Percentiles rank a stretch among this genome's conserved stretches.
Conservation (phyloP, 2,797 vertebrate genomes). For the Crypturellus tataupa region DNA sequence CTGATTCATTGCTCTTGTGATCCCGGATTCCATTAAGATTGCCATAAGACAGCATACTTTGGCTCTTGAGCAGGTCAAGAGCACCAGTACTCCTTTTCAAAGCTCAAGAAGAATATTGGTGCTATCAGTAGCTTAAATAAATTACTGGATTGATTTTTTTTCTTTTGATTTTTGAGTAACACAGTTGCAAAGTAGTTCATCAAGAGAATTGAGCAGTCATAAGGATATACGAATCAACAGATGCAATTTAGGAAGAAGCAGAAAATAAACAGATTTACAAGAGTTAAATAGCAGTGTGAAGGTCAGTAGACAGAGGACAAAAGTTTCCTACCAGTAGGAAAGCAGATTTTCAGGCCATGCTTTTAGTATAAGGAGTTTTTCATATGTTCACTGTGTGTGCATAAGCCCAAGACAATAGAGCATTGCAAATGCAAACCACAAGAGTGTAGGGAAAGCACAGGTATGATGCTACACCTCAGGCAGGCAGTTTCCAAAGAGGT, state of each 20-base stretch:
- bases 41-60: neutral
- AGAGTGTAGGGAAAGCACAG: constrained; percentile 69
- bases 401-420: constrained; percentile 64
- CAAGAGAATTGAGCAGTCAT: neutral
- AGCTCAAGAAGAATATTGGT: neutral
- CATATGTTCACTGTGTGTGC: constrained; percentile 62
- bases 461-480: constrained; percentile 39
- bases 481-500: neutral
- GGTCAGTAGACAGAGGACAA: neutral
- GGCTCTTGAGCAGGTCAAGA: too few relatives aligned
- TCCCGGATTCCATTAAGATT: neutral
- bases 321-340: neutral
- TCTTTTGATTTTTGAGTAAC: neutral
- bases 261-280: constrained; percentile 12
- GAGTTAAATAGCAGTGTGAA: neutral
- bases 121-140: constrained; percentile 24
- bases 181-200: neutral
- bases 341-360: neutral
- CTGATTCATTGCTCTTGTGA: neutral
- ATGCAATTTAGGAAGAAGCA: neutral
- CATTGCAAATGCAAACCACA: constrained; percentile 77
- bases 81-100: neutral
- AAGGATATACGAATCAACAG: neutral
- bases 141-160: neutral
- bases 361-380: neutral